phyloP scores from a whole-genome alignment of 2,888 invertebrate species.

The Pemphredon lugubris region DNA sequence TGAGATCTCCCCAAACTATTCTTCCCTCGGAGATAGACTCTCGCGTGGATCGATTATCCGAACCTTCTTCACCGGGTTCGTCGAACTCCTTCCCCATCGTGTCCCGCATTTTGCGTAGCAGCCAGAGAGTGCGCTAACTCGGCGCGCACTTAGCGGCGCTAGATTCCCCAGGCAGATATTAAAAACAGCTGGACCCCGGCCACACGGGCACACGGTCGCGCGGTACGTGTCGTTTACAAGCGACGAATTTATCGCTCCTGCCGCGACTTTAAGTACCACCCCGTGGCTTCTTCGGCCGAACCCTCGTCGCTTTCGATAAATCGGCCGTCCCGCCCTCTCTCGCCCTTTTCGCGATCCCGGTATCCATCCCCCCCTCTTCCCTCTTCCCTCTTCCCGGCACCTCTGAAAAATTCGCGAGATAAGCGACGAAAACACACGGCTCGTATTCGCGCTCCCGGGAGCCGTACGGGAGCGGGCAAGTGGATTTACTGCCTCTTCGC shows the following conservation, averaged over 20 bases:
- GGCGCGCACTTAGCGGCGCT: constrained; percentile 59
- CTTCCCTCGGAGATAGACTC: constrained; percentile 4
- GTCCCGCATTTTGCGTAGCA: constrained; percentile 16
- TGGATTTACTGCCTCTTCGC: constrained; percentile 32
- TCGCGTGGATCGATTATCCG: constrained; percentile 25
- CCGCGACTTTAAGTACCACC: constrained; percentile 60
- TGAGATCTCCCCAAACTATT: neutral
- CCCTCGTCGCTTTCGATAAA: constrained; percentile 56
- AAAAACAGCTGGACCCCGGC: constrained; percentile 66
- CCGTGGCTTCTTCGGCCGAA: constrained; percentile 26
- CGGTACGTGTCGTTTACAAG: constrained; percentile 59
- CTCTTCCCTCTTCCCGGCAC: neutral
- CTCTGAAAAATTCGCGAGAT: constrained; percentile 42
- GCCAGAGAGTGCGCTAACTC: constrained; percentile 43
- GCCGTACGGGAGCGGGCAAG: constrained; percentile 23
- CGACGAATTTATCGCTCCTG: constrained; percentile 64
- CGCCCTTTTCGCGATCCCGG: neutral
- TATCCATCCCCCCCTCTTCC: neutral
- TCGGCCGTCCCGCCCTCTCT: constrained; percentile 11
- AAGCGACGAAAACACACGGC: constrained; percentile 18
- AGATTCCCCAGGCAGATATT: constrained; percentile 67
- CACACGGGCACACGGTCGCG: constrained; percentile 31
- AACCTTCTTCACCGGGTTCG: constrained; percentile 33
- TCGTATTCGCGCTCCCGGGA: constrained; percentile 20
- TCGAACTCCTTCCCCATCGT: constrained; percentile 43